Evolutionary conservation across 2,113 vertebrate species (phyloP).

Genomic region (Triplophysa siluroides): DNA sequence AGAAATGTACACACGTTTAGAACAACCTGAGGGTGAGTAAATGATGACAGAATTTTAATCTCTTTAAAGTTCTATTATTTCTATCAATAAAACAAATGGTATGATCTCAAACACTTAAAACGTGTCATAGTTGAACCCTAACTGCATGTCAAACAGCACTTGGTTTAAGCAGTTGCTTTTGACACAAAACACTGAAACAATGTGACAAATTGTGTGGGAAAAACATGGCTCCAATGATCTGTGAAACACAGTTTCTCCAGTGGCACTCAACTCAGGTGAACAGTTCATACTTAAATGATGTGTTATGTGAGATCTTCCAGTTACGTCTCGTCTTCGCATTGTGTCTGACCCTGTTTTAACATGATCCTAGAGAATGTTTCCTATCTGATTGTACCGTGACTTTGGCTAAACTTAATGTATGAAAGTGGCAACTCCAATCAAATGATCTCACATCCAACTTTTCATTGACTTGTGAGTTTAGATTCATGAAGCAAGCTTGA

Average conservation of each 20-base stretch:
- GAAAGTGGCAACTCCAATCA: too few relatives aligned
- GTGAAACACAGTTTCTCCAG: constrained; percentile 35
- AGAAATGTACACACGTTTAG: too few relatives aligned
- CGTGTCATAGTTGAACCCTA: not conserved
- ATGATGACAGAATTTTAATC: too few relatives aligned
- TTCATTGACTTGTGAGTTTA: too few relatives aligned
- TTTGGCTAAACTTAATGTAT: too few relatives aligned
- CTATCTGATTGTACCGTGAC: too few relatives aligned
- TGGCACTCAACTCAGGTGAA: constrained; percentile 41
- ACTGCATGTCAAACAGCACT: not conserved
- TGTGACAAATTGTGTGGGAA: constrained; percentile 22
- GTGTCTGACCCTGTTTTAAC: constrained; percentile 29
- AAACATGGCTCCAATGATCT: constrained; percentile 16
- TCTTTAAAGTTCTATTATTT: too few relatives aligned
- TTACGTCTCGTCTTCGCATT: constrained; percentile 2
- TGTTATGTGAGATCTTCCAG: constrained; percentile 58
- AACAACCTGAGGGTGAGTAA: too few relatives aligned
- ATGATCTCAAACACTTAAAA: too few relatives aligned
- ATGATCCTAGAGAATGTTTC: not conserved
- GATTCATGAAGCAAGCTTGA: too few relatives aligned
- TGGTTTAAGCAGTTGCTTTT: not conserved
- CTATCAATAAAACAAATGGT: too few relatives aligned
- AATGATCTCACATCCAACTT: too few relatives aligned
- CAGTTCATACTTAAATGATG: constrained; percentile 44
- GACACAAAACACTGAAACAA: not conserved